Conservation (phyloP, 2,113 vertebrate genomes). For the Suricata suricatta region DNA sequence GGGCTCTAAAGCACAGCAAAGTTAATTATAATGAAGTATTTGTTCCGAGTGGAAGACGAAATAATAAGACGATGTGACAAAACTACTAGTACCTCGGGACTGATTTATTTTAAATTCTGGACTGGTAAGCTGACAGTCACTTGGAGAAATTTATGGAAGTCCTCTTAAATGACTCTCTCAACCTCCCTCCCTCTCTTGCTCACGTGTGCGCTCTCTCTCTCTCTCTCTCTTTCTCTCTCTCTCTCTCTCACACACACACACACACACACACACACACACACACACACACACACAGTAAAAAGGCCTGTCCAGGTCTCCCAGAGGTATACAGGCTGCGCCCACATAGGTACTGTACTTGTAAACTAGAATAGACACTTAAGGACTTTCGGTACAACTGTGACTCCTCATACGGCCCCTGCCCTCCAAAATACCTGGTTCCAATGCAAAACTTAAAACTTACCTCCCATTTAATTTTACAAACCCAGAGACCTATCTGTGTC, state of each 20-base stretch:
- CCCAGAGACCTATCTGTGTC: neutral
- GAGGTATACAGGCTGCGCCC: constrained; percentile 48
- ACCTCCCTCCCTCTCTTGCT: no score
- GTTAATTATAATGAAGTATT: neutral
- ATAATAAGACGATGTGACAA: neutral
- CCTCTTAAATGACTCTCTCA: constrained; percentile 26
- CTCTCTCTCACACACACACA: neutral
- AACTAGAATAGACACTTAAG: constrained; percentile 59
- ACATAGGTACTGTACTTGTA: neutral
- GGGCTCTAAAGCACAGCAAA: neutral
- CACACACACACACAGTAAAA: neutral
- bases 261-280: neutral
- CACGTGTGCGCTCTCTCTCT: no score
- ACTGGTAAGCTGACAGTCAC: neutral
- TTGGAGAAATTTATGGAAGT: neutral
- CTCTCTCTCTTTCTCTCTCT: no score
- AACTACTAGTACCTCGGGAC: neutral
- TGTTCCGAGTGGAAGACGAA: neutral
- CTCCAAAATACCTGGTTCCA: neutral
- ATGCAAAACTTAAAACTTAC: constrained; percentile 24
- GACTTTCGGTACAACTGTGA: constrained; percentile 16
- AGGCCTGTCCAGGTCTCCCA: constrained; percentile 46
- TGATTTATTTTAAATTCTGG: neutral
- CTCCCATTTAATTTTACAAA: neutral
- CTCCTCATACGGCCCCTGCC: neutral